These are phyloP conservation scores for Brachionus asplanchnoidis DNA, from an alignment of 1,140 invertebrate species.

Conservation along the genomic window DNA sequence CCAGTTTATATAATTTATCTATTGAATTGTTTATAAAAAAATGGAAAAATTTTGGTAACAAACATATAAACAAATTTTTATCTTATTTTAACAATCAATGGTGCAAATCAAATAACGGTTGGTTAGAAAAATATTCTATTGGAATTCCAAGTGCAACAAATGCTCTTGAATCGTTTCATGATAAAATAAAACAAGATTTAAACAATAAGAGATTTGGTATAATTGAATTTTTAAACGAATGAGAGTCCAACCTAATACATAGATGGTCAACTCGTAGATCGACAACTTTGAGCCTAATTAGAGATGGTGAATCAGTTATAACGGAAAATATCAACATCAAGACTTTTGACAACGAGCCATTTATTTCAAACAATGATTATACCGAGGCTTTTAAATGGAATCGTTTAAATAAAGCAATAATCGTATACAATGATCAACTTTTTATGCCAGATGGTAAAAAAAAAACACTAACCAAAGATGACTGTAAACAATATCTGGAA, in stretches of 20 bases:
- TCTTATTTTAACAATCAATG: too few relatives aligned
- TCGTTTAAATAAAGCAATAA: background rate
- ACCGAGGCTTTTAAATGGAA: background rate
- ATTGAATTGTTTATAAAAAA: too few relatives aligned
- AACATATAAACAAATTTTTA: too few relatives aligned
- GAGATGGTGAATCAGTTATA: background rate
- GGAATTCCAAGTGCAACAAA: too few relatives aligned
- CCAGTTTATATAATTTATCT: too few relatives aligned
- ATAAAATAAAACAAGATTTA: too few relatives aligned
- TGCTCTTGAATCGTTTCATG: too few relatives aligned
- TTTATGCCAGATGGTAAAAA: slow-evolving; percentile 9
- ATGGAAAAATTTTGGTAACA: too few relatives aligned
- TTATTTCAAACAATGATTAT: background rate
- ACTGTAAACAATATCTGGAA: background rate
- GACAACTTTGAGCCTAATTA: background rate
- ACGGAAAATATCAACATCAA: background rate
- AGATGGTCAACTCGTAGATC: background rate
- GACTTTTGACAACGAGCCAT: background rate
- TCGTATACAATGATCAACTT: background rate
- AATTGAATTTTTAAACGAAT: background rate
- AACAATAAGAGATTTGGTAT: background rate
- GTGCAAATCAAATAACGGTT: too few relatives aligned
- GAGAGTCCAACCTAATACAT: background rate
- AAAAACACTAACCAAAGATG: background rate
- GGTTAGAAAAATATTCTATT: too few relatives aligned